phyloP scores from a whole-genome alignment of 2,888 invertebrate genomes.

The Dolichomitus sp. region DNA sequence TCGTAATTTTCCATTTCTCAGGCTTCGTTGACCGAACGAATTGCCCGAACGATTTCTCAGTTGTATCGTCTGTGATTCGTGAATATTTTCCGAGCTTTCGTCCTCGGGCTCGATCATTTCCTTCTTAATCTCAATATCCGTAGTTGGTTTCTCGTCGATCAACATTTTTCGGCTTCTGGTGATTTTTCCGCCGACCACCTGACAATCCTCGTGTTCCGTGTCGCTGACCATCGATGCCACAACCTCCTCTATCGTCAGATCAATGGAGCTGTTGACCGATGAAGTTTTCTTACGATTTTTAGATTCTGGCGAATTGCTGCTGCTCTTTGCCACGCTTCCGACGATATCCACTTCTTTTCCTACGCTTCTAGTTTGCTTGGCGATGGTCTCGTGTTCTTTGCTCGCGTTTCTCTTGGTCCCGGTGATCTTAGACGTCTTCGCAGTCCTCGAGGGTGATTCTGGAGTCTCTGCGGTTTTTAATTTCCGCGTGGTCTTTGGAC shows the following conservation, averaged over 20 bases:
- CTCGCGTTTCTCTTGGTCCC: slow-evolving; percentile 72
- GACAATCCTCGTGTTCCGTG: slow-evolving; percentile 75
- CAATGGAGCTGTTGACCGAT: slow-evolving; percentile 78
- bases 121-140: slow-evolving; percentile 79
- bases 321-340: slow-evolving; percentile 20
- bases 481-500: slow-evolving; percentile 78
- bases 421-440: slow-evolving; percentile 71
- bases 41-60: slow-evolving; percentile 74
- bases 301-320: slow-evolving; percentile 49
- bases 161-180: slow-evolving; percentile 79
- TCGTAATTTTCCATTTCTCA: slow-evolving; percentile 90
- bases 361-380: slow-evolving; percentile 68
- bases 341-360: slow-evolving; percentile 63
- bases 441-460: slow-evolving; percentile 73
- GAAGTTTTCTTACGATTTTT: slow-evolving; percentile 52
- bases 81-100: slow-evolving; percentile 70
- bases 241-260: slow-evolving; percentile 84
- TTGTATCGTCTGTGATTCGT: slow-evolving; percentile 71
- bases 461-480: slow-evolving; percentile 63
- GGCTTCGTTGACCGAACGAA: slow-evolving; percentile 87
- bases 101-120: slow-evolving; percentile 76
- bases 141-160: slow-evolving; percentile 71
- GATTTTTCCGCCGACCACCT: slow-evolving; percentile 75
- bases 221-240: slow-evolving; percentile 83
- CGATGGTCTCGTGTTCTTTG: slow-evolving; percentile 66